Evolutionary conservation across 1,140 invertebrate genomes (phyloP).

Genomic region (Aphelenchoides fujianensis): DNA sequence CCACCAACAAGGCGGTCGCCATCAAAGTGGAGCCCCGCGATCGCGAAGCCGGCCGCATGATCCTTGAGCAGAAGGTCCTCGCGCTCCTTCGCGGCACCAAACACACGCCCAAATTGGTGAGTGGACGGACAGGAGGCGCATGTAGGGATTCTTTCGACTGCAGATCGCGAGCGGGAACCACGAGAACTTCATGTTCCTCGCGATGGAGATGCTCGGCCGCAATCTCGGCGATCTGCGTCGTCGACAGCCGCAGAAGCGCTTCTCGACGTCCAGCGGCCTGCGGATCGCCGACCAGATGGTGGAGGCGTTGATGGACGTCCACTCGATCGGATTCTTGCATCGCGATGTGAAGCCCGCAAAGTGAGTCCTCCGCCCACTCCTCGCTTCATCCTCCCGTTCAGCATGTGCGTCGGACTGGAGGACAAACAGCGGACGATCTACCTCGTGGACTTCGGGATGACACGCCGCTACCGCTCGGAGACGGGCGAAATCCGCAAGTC

Average conservation of each 20-base stretch:
- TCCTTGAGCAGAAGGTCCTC: constrained; percentile 26
- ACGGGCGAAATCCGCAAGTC: constrained; percentile 27
- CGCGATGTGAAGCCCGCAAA: constrained; percentile 9
- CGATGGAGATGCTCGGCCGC: constrained; percentile 42
- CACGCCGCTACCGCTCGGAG: constrained; percentile 21
- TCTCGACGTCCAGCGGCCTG: constrained; percentile 26
- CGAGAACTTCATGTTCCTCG: constrained; percentile 37
- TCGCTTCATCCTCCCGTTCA: constrained; percentile 24
- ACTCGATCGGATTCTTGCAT: constrained; percentile 36
- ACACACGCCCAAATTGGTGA: constrained; percentile 14
- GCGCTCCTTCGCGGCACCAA: constrained; percentile 19
- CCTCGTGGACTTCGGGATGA: constrained; percentile 38
- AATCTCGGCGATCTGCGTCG: constrained; percentile 34
- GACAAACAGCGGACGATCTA: constrained; percentile 21
- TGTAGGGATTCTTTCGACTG: neutral
- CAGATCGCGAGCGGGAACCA: constrained; percentile 36
- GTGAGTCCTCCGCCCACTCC: constrained; percentile 8
- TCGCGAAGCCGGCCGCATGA: constrained; percentile 26
- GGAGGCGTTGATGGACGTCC: constrained; percentile 33
- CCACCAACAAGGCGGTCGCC: constrained; percentile 11
- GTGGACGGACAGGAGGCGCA: neutral
- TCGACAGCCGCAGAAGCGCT: constrained; percentile 14
- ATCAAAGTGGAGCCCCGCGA: constrained; percentile 26
- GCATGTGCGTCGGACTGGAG: constrained; percentile 31
- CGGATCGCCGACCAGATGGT: constrained; percentile 33